Evolutionary conservation across 1,140 invertebrate species (phyloP).

Genomic region (Leptopilina boulardi): DNA sequence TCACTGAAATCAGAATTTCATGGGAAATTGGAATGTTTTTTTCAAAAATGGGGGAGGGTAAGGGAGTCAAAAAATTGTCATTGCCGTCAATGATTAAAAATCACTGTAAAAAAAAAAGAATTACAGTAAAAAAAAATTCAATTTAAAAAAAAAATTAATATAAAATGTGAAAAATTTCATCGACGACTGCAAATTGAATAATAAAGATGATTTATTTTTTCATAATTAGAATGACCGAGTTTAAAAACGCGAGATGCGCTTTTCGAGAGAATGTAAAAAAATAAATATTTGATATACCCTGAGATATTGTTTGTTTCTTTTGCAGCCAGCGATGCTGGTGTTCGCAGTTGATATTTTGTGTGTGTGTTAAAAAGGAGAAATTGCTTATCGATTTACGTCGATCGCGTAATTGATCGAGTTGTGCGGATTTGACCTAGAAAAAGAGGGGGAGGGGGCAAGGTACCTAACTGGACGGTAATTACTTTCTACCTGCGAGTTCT

Average conservation of each 20-base stretch:
- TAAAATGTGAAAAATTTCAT: too few relatives aligned
- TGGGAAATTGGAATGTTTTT: not conserved
- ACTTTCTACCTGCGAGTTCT: constrained; percentile 57
- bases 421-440: constrained; percentile 33
- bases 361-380: constrained; percentile 12
- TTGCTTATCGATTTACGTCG: constrained; percentile 6
- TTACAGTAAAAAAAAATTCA: too few relatives aligned
- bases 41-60: not conserved
- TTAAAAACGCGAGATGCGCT: not conserved
- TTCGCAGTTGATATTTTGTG: not conserved
- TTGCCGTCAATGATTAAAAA: not conserved
- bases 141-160: too few relatives aligned
- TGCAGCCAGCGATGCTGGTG: constrained; percentile 22
- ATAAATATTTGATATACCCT: constrained; percentile 23
- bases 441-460: not conserved
- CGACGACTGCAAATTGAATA: not conserved
- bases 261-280: constrained; percentile 9
- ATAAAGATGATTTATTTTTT: not conserved
- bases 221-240: not conserved
- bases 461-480: constrained; percentile 67
- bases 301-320: constrained; percentile 32
- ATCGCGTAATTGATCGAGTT: constrained; percentile 9
- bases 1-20: constrained; percentile 17
- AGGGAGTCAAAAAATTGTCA: constrained; percentile 1
- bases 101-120: too few relatives aligned